Evolutionary conservation across 30 jellyfish, hydroid and myxozoan species (phyloP).

Genomic region (Turritopsis rubra): DNA sequence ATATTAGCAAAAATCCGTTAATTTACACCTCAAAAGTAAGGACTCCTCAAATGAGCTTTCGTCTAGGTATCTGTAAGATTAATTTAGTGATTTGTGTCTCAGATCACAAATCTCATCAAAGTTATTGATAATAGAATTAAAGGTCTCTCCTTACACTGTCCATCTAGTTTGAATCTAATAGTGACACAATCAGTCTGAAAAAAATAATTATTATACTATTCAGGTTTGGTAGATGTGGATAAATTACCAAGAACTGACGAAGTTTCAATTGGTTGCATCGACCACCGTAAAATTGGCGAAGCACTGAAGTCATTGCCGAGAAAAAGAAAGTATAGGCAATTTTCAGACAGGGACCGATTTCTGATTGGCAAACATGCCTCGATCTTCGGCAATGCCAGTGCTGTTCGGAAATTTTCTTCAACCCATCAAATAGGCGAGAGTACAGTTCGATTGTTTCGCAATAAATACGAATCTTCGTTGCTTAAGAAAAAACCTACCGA

Average conservation of each 20-base stretch:
- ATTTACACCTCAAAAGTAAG: no score
- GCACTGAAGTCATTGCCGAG: neutral
- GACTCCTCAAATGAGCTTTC: no score
- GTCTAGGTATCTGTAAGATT: no score
- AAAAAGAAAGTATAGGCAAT: slow-evolving; percentile 6
- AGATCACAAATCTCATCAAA: no score
- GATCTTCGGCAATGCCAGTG: neutral
- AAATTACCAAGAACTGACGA: neutral
- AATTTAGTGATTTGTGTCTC: no score
- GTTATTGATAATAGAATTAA: no score
- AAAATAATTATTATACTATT: neutral
- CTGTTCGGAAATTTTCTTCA: neutral
- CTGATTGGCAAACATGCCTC: neutral
- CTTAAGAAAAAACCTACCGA: neutral
- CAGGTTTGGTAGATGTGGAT: neutral
- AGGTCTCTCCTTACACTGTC: no score
- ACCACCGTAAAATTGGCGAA: neutral
- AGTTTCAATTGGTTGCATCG: neutral
- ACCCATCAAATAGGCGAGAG: neutral
- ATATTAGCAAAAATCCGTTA: no score
- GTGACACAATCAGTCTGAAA: no score
- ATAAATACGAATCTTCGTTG: neutral
- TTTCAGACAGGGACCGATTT: neutral
- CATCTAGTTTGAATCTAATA: no score
- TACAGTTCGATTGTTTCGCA: neutral